Evolutionary conservation across 2,888 invertebrate genomes (phyloP).

Genomic region (Acleris holmiana): DNA sequence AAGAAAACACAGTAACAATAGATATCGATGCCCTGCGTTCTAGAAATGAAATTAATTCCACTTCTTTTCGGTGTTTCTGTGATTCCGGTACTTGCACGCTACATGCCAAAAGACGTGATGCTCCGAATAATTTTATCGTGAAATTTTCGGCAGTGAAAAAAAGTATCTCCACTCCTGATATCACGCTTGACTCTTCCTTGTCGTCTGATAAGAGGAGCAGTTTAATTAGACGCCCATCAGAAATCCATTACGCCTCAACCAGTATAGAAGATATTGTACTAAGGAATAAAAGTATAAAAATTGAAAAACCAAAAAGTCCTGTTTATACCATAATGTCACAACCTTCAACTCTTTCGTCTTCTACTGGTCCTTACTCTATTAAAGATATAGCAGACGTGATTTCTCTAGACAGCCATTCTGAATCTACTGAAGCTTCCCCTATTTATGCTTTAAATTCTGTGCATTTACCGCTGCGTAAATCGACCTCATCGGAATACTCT

Average conservation of each 20-base stretch:
- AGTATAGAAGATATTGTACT: conserved; percentile 61
- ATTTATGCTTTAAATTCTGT: conserved; percentile 68
- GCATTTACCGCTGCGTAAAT: conserved; percentile 67
- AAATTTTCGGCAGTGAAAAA: conserved; percentile 77
- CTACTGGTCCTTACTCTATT: conserved; percentile 69
- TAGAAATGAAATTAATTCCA: conserved; percentile 59
- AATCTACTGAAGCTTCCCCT: conserved; percentile 66
- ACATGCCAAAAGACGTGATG: conserved; percentile 64
- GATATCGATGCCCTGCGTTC: conserved; percentile 61
- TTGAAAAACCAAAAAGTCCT: conserved; percentile 47
- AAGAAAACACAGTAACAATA: conserved; percentile 62
- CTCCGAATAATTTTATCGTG: conserved; percentile 61
- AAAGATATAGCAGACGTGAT: conserved; percentile 76
- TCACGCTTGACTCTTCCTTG: conserved; percentile 65
- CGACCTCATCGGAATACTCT: conserved; percentile 78
- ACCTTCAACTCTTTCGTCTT: conserved; percentile 63
- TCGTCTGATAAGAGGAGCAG: conserved; percentile 55
- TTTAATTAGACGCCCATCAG: conserved; percentile 69
- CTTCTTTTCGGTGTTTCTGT: conserved; percentile 78
- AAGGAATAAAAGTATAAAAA: conserved; percentile 51
- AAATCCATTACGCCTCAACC: conserved; percentile 71
- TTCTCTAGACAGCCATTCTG: conserved; percentile 63
- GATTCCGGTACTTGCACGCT: conserved; percentile 67
- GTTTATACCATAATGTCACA: conserved; percentile 65
- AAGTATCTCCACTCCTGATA: conserved; percentile 78